These are phyloP conservation scores for Fragum whitleyi DNA, from an alignment of 2,888 invertebrate genomes.

Conservation along the genomic window DNA sequence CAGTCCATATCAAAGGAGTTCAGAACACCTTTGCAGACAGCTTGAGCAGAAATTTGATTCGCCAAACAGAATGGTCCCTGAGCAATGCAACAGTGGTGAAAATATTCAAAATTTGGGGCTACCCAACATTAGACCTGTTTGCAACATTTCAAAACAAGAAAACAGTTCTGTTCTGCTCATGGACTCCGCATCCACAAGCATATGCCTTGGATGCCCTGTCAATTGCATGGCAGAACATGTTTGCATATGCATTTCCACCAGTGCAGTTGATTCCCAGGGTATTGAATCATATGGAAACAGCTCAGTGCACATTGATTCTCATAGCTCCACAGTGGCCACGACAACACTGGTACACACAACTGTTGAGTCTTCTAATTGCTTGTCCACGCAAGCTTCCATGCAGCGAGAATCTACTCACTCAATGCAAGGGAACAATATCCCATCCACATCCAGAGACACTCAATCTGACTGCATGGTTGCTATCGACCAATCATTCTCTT, in stretches of 20 bases:
- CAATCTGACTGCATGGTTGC: slow-evolving; percentile 29
- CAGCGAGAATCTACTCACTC: slow-evolving; percentile 34
- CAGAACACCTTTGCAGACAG: slow-evolving; percentile 52
- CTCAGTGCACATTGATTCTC: slow-evolving; percentile 44
- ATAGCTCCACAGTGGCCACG: slow-evolving; percentile 46
- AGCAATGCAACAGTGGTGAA: slow-evolving; percentile 34
- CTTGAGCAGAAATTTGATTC: slow-evolving; percentile 34
- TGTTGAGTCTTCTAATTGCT: slow-evolving; percentile 38
- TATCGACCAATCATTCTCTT: slow-evolving; percentile 38
- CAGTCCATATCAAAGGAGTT: slow-evolving; percentile 51
- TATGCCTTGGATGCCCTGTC: slow-evolving; percentile 55
- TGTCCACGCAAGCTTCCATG: slow-evolving; percentile 39
- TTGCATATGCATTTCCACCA: slow-evolving; percentile 51
- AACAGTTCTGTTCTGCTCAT: slow-evolving; percentile 45
- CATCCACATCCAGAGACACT: slow-evolving; percentile 37
- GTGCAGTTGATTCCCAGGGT: slow-evolving; percentile 34
- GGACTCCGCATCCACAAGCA: slow-evolving; percentile 48
- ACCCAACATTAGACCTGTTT: slow-evolving; percentile 45
- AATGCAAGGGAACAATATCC: slow-evolving; percentile 31
- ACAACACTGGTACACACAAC: slow-evolving; percentile 34
- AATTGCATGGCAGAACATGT: slow-evolving; percentile 54
- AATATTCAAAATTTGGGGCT: slow-evolving; percentile 46
- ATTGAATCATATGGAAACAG: slow-evolving; percentile 31
- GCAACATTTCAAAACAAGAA: slow-evolving; percentile 40
- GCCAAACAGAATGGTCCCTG: slow-evolving; percentile 53